Percentiles rank a stretch among this genome's conserved stretches.
Conservation (phyloP, 2,797 vertebrate species). For the Bryconaethiops microstoma region DNA sequence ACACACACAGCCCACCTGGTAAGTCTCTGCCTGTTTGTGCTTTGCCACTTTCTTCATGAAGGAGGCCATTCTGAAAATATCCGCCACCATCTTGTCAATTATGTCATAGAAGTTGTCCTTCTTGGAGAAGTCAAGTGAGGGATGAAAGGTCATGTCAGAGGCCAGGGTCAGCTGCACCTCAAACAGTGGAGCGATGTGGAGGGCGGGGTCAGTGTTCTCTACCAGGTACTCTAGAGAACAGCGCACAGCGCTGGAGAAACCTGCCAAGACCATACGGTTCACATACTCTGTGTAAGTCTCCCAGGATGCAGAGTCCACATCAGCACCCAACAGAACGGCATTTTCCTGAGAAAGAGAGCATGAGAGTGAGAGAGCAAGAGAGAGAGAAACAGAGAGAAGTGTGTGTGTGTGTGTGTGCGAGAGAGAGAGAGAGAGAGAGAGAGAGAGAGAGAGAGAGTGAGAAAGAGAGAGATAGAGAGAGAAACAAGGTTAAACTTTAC, state of each 20-base stretch:
- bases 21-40: slow-evolving; percentile 71
- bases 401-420: not conserved
- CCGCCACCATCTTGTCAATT: slow-evolving; percentile 76
- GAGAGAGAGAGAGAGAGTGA: not conserved
- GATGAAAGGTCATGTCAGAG: slow-evolving; percentile 77
- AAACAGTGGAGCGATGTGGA: slow-evolving; percentile 75
- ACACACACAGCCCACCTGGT: slow-evolving; percentile 69
- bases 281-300: slow-evolving; percentile 77
- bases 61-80: slow-evolving; percentile 74
- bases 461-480: not conserved
- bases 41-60: slow-evolving; percentile 76
- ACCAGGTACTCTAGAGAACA: slow-evolving; percentile 81
- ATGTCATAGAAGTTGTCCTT: slow-evolving; percentile 79
- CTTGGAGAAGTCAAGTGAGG: slow-evolving; percentile 73
- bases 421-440: not conserved
- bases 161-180: slow-evolving; percentile 80
- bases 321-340: slow-evolving; percentile 76
- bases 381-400: not conserved
- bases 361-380: slow-evolving; percentile 2
- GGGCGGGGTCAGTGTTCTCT: slow-evolving; percentile 79
- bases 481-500: too few species aligned
- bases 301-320: slow-evolving; percentile 78
- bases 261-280: slow-evolving; percentile 80
- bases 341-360: slow-evolving; percentile 74
- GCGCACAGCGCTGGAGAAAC: slow-evolving; percentile 78